Percentiles rank a stretch among this genome's conserved stretches.
These are phyloP conservation scores for Gymnobelideus leadbeateri DNA, from an alignment of 2,113 vertebrate genomes.

Conservation along the genomic window DNA sequence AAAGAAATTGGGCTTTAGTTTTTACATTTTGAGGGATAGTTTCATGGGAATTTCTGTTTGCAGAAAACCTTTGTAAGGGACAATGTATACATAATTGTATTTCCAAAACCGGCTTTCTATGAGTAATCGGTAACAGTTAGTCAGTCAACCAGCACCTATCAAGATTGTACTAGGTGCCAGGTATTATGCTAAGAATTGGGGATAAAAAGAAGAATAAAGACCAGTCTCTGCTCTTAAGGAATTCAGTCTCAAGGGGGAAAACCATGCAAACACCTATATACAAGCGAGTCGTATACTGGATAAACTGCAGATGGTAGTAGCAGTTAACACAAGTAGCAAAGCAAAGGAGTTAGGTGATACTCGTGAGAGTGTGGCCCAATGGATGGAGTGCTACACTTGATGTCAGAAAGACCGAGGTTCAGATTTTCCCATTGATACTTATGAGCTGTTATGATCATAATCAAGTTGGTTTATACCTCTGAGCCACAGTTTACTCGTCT, in stretches of 20 bases:
- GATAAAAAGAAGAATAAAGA: background rate
- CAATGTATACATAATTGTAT: background rate
- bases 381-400: background rate
- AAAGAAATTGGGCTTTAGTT: background rate
- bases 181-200: background rate
- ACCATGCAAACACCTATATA: background rate
- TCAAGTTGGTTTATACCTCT: background rate
- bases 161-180: background rate
- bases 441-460: background rate
- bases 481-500: too few relatives aligned
- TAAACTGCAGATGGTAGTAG: background rate
- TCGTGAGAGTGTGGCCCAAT: background rate
- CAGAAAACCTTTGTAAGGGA: background rate
- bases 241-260: background rate
- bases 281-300: background rate
- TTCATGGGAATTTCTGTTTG: background rate
- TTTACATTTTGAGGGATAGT: background rate
- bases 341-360: background rate
- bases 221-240: background rate
- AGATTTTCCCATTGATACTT: background rate
- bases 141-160: background rate
- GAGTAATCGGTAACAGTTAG: background rate
- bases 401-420: background rate
- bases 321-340: background rate
- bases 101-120: background rate